A percentile compares a stretch with the other conserved stretches of the same genome.
Conservation (phyloP, 2,113 vertebrate genomes). For the Scophthalmus maximus region DNA sequence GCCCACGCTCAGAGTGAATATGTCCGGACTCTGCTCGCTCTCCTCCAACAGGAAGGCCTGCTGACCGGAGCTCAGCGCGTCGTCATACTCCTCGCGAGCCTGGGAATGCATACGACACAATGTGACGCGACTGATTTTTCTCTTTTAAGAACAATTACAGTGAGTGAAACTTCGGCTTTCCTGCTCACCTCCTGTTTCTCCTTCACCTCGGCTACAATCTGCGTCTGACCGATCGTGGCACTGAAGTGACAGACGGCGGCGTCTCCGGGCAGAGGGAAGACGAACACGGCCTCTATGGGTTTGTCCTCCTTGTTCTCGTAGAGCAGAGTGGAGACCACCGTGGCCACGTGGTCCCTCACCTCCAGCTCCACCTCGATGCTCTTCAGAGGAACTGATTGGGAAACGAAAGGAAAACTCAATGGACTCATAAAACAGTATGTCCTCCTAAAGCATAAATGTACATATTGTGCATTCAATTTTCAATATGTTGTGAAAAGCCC, state of each 20-base stretch:
- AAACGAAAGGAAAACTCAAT: neutral
- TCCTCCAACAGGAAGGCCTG: constrained; percentile 86
- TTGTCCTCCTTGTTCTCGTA: constrained; percentile 85
- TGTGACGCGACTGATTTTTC: neutral
- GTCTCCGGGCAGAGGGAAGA: constrained; percentile 87
- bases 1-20: constrained; percentile 86
- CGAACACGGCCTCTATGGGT: constrained; percentile 85
- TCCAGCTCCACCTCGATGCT: constrained; percentile 7
- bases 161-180: neutral
- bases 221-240: constrained; percentile 80
- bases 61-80: constrained; percentile 82
- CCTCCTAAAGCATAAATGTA: neutral
- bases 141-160: neutral
- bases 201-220: constrained; percentile 82
- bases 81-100: constrained; percentile 82
- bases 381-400: neutral
- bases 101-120: constrained; percentile 39
- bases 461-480: neutral
- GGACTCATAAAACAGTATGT: neutral
- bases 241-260: constrained; percentile 87
- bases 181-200: constrained; percentile 84
- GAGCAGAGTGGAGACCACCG: constrained; percentile 83
- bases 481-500: neutral
- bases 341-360: constrained; percentile 77
- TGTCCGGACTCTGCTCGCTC: constrained; percentile 78